Evolutionary conservation across 2,888 invertebrate genomes (phyloP), one percentile per base, ranked within the genome.

Genomic region (Boloria euphrosyne): DNA sequence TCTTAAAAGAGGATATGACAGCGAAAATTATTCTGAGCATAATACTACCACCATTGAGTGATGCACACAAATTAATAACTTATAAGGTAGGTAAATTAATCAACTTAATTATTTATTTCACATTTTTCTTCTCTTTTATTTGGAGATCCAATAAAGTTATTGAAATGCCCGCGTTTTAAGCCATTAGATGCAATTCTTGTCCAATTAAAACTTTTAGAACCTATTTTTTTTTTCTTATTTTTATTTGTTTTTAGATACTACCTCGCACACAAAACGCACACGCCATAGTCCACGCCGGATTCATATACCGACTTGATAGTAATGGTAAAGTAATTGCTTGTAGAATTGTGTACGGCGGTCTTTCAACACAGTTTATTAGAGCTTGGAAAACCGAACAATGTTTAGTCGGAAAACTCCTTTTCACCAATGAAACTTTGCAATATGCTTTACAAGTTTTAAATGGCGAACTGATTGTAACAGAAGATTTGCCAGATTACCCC

Each of bases 221-320:
- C 31, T 31, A 31, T 31, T 31, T 10, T 17, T 27, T 16, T 13
- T 13, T 22, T 3, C 4, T n/a, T 22, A 3, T 16, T n/a, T 17
- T 13, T 17, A 22, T 51, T 27, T 59, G 52, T 55, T 81, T 78
- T n/a, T 76, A 96, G 96, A 94, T 96, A 58, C 95, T 95, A 93
- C 94, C 95, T 0, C 88, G 95, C 66, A 93, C 94, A 1, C 95
- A 95, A 86, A 96, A 95, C 77, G 94, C 95, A 0, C 95, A 95
- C 75, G 96, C 96, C 0, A 93, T 95, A 66, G 94, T 96, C 0
- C 95, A 96, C 76, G 95, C 95, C 14, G 96, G 94, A 7, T 96
- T 96, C 77, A 80, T 94, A 0, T 93, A 95, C 59, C 77, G 81
- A 74, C 58, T 86, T 2, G 66, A 72, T 16, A 17, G 22, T 4